Evolutionary conservation across 2,797 vertebrate genomes (phyloP), one percentile per base, ranked within the genome.

Genomic region (Ctenopoma kingsleyae): DNA sequence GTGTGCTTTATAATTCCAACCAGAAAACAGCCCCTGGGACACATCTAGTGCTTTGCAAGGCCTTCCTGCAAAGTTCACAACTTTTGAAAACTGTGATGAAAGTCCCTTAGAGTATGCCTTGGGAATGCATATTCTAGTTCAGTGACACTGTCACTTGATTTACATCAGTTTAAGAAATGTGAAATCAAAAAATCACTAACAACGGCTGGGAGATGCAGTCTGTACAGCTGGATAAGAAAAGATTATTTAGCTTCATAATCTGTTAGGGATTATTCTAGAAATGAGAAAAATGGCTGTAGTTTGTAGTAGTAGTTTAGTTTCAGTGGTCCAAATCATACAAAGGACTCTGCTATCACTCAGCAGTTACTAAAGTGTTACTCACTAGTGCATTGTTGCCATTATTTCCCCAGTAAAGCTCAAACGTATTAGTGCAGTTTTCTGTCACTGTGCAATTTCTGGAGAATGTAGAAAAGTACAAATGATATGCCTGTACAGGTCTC

Each of bases 1-100:
- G 71, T 72, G 60, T 47, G 47, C 52, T 81, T 78, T 76, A 68
- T 86, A 81, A 82, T 86, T 84, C 63, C 53, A 80, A 80, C 80
- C 81, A 80, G 78, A 84, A 72, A 84, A 70, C 59, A 50, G 71
- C 66, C 58, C 56, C 43, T 57, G 77, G 73, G 74, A 71, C 49
- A 47, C 48, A 59, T 75, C 57, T 77, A 74, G 27, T 40, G 51
- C 72, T 82, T 77, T 85, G 44, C 35, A 30, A 58, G 67, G 60
- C 30, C 74, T 67, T 64, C 47, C 56, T 87, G 58, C 71, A 80
- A 71, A 84, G 67, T 78, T 84, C 36, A 63, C 66, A 48, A 47
- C 66, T 70, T 71, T 15, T 70, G 67, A 30, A 71, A 78, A 67
- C 38, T 56, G 3, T 38, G 16, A 71, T 76, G 12, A 67, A 73